Base-by-base conservation (phyloP, 2,797 vertebrate species). In the Xenopus petersii region DNA sequence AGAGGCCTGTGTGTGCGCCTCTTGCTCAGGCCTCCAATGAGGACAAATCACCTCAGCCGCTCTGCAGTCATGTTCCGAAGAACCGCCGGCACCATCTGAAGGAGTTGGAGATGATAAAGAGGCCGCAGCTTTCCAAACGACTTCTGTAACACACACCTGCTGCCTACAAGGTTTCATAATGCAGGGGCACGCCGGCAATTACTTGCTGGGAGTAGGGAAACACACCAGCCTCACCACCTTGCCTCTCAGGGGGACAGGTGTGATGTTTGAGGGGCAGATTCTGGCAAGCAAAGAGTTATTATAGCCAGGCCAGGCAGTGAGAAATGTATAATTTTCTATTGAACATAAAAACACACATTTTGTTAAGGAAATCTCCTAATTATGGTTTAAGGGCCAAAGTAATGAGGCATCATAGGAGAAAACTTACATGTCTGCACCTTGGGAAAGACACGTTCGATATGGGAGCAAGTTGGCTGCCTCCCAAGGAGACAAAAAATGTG, bases 41-140 rank as follows among this genome's bases (percentile, higher is more conserved):
- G 71, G 76, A 79, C 76, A 79, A 79, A 79, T 79, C 76, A 79
- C 76, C 71, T 79, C 71, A n/a, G 58, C 71, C 21, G 71, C 62
- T 74, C 12, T 70, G 67, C 62, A 79, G 76, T 79, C 76, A 79
- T 79, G 76, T 79, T 70, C 66, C n/a, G 46, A 61, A 69, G 71
- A 70, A 51, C 71, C 67, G 67, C 51, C 67, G 71, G 76, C 54
- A 61, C 71, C 51, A 49, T 69, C 54, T 70, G 60, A 70, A 79
- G 71, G 76, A 74, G 76, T 15, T 42, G 76, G 66, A 42, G 49
- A 79, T 79, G 76, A 79, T 79, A 74, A 79, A 79, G 66, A 61
- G 76, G 76, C 65, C 66, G 46, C 66, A 58, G 71, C 62, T 74
- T 79, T 79, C 42, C 51, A 65, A 79, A 79, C 76, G 71, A 74